A percentile compares a stretch with the other conserved stretches of the same genome.
These are phyloP conservation scores for Psittacula echo DNA, from an alignment of 2,797 vertebrate species.

Conservation along the genomic window DNA sequence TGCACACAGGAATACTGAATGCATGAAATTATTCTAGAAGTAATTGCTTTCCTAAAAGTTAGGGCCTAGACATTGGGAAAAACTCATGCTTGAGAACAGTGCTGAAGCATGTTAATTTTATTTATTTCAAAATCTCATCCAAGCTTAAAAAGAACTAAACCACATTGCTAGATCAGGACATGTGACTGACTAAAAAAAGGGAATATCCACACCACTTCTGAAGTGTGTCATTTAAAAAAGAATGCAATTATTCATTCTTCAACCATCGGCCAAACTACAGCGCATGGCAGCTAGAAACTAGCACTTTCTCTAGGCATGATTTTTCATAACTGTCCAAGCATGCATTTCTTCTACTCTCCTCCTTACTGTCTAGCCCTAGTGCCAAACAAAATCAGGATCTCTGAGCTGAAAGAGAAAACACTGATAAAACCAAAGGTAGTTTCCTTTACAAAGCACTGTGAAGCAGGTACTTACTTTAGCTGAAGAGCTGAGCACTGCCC, in stretches of 20 bases:
- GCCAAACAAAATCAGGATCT: not conserved
- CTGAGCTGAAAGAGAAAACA: not conserved
- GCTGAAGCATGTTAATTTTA: not conserved
- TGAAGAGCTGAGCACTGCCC: not conserved
- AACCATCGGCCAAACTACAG: not conserved
- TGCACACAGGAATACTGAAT: not conserved
- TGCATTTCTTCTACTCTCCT: not conserved
- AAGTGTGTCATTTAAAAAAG: slow-evolving; percentile 41
- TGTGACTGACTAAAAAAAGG: slow-evolving; percentile 16
- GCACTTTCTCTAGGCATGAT: not conserved
- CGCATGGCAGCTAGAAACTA: not conserved
- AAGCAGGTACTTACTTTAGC: not conserved
- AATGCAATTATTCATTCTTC: slow-evolving; percentile 28
- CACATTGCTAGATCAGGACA: slow-evolving; percentile 1
- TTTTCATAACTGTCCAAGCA: not conserved
- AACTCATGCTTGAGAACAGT: not conserved
- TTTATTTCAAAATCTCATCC: slow-evolving; percentile 2
- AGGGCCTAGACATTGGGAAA: not conserved
- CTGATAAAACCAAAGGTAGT: not conserved
- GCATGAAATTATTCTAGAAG: not conserved
- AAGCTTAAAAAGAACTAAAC: slow-evolving; percentile 29
- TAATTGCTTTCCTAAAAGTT: not conserved
- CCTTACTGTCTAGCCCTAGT: not conserved
- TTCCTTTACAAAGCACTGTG: not conserved
- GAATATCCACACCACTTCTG: slow-evolving; percentile 1